Base-by-base conservation (phyloP, 1,140 invertebrate genomes). In the Solen grandis region DNA sequence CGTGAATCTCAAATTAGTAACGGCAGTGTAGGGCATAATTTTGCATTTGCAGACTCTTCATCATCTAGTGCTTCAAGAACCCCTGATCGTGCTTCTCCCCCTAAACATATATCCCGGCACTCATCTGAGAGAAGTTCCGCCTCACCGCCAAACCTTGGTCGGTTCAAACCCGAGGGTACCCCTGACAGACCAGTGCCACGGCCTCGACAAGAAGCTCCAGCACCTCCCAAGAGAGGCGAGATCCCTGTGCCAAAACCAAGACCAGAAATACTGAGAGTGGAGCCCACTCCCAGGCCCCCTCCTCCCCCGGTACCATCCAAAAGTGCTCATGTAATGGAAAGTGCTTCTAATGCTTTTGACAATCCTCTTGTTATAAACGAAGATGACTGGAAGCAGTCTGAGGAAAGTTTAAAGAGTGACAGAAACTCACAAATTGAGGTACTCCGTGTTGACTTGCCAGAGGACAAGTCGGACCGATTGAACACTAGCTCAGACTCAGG, bases 161-260 rank as follows among this genome's bases (percentile, higher is more conserved):
- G 70, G 27, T 5, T 52, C 5, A 35, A 63, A 33, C 62, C 41
- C 38, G 46, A 50, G 27, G 66, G 35, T 63, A 36, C 19, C 25
- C 80, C 60, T 19, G 33, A 63, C 22, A 27, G 62, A 22, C 80
- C 86, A 33, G 41, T 60, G 14, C 83, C 84, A 8, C 78, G 73
- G 36, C 81, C 85, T 19, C 38, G 82, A 55, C 62, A 35, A 25
- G 68, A 77, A 16, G 50, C 60, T 22, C 29, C 59, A 31, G 59
- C 81, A 1, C 74, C 52, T 10, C 57, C 66, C n/a, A 84, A 84
- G 46, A 77, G 81, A 36, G 83, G 84, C 13, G 87, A 88, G 19
- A 74, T 84, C n/a, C 89, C 89, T 22, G 76, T 88, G 27, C 86
- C 88, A n/a, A 87, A 84, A 66, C 88, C 89, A 0, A 75, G 87